Conservation (phyloP, 2,888 invertebrate genomes). For the Fragum sueziense region DNA sequence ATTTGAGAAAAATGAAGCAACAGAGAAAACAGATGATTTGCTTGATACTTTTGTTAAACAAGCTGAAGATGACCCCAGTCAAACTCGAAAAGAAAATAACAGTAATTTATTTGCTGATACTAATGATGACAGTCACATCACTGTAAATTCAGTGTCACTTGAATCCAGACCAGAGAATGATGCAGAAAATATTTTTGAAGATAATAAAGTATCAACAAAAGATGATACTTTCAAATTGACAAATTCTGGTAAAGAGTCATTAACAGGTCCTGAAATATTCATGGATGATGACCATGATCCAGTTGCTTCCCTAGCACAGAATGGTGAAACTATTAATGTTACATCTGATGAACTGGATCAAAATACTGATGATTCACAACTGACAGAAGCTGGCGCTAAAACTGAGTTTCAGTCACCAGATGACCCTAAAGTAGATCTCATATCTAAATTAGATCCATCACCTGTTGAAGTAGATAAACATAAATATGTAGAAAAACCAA, state of each 20-base stretch:
- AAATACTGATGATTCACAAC: not conserved
- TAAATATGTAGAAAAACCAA: not conserved
- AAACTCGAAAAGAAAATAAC: no score
- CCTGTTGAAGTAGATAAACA: not conserved
- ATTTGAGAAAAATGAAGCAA: no score
- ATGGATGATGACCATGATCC: constrained; percentile 6
- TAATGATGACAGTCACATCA: no score
- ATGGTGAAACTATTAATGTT: not conserved
- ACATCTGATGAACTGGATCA: not conserved
- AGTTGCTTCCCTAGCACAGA: not conserved
- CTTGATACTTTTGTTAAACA: constrained; percentile 5
- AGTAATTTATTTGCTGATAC: no score
- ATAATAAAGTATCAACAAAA: no score
- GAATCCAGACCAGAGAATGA: not conserved
- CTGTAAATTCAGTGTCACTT: not conserved
- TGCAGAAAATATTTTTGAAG: not conserved
- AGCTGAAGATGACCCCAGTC: constrained; percentile 1
- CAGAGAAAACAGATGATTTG: no score
- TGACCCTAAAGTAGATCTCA: not conserved
- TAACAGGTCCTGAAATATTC: not conserved
- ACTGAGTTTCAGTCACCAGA: no score
- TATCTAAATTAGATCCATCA: not conserved
- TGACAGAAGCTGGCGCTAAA: not conserved
- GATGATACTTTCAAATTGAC: not conserved
- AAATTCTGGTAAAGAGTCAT: not conserved